Conservation (phyloP, 2,113 vertebrate genomes). For the Deroptyus accipitrinus region DNA sequence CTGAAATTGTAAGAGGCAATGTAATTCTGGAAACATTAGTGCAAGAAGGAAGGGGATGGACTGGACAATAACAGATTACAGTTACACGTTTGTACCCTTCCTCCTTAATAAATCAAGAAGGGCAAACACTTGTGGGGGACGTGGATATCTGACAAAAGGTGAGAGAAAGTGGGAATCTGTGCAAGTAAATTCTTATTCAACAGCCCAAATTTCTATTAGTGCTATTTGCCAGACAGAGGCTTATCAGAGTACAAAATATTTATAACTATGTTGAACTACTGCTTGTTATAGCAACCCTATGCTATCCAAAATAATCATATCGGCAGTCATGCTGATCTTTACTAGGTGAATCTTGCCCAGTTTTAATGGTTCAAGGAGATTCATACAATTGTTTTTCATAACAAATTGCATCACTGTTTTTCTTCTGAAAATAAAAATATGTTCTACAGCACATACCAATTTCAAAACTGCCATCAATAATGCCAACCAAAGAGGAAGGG, state of each 20-base stretch:
- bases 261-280: not conserved
- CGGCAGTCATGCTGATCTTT: not conserved
- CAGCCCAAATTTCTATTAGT: not conserved
- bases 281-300: not conserved
- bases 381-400: not conserved
- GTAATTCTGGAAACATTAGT: not conserved
- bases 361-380: not conserved
- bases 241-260: not conserved
- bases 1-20: not conserved
- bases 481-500: conserved; percentile 89
- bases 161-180: not conserved
- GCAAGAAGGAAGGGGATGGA: not conserved
- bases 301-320: rapidly evolving
- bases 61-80: not conserved
- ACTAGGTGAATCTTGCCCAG: not conserved
- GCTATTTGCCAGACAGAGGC: not conserved
- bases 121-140: not conserved
- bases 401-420: not conserved
- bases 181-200: not conserved
- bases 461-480: conserved; percentile 96
- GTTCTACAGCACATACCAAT: conserved; percentile 81
- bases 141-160: not conserved
- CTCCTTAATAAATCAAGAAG: not conserved
- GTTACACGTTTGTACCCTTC: not conserved
- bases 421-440: not conserved